A percentile compares a stretch with the other conserved stretches of the same genome.
Evolutionary conservation across 2,888 invertebrate genomes (phyloP).

Genomic region (Mechanitis messenoides): DNA sequence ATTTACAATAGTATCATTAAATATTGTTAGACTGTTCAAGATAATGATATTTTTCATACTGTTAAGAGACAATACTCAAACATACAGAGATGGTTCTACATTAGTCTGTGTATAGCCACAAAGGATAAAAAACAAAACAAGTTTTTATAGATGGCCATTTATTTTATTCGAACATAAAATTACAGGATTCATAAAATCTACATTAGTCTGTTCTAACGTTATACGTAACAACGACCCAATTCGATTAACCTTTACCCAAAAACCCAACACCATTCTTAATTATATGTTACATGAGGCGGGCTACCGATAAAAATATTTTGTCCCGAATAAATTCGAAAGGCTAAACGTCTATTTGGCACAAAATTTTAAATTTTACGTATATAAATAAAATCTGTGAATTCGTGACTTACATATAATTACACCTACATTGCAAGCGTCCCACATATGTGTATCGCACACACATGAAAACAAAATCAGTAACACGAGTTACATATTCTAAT

Average conservation of each 20-base stretch:
- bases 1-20: not conserved
- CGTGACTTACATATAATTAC: constrained; percentile 21
- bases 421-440: constrained; percentile 36
- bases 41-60: too few species aligned
- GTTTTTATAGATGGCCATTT: constrained; percentile 52
- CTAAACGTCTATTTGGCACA: constrained; percentile 70
- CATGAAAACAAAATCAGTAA: constrained; percentile 15
- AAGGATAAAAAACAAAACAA: constrained; percentile 30
- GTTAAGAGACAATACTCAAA: not conserved
- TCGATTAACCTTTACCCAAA: constrained; percentile 41
- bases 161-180: constrained; percentile 46
- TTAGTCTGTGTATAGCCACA: too few species aligned
- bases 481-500: constrained; percentile 1
- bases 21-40: not conserved
- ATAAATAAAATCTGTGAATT: constrained; percentile 8
- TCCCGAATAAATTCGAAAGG: constrained; percentile 61
- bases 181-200: constrained; percentile 54
- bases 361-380: constrained; percentile 44
- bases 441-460: constrained; percentile 19
- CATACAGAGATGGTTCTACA: not conserved
- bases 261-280: constrained; percentile 55
- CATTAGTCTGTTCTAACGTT: constrained; percentile 68
- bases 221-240: constrained; percentile 51
- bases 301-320: constrained; percentile 58
- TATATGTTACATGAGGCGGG: constrained; percentile 58